Conservation (phyloP, 2,888 invertebrate species). For the Cerastis leucographa region DNA sequence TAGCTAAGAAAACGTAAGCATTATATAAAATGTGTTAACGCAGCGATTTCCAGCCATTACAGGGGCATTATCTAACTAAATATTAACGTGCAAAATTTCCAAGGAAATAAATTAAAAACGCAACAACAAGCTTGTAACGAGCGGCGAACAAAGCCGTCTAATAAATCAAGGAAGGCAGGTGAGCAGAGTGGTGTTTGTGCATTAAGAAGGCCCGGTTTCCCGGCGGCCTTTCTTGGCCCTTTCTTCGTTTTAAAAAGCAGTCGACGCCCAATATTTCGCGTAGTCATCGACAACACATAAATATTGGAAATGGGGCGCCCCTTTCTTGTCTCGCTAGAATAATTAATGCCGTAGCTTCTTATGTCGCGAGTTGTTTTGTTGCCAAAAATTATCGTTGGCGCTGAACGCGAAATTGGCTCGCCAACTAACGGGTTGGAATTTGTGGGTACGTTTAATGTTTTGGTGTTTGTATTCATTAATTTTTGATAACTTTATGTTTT, state of each 20-base stretch:
- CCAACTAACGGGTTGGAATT: slow-evolving; percentile 68
- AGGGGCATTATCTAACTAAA: slow-evolving; percentile 85
- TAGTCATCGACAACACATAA: slow-evolving; percentile 91
- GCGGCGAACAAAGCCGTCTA: slow-evolving; percentile 88
- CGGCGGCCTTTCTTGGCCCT: slow-evolving; percentile 88
- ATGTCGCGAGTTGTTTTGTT: slow-evolving; percentile 87
- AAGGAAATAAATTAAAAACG: slow-evolving; percentile 90
- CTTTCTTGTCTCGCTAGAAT: slow-evolving; percentile 90
- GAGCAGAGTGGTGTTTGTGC: slow-evolving; percentile 89
- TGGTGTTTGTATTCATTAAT: not conserved
- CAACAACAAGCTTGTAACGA: slow-evolving; percentile 90
- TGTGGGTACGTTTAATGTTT: slow-evolving; percentile 35
- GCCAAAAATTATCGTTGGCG: slow-evolving; percentile 83
- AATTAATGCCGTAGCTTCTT: slow-evolving; percentile 89
- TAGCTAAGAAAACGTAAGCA: slow-evolving; percentile 38
- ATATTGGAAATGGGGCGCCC: slow-evolving; percentile 90
- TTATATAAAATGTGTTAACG: slow-evolving; percentile 71
- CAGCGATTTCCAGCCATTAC: slow-evolving; percentile 71
- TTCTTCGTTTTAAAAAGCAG: slow-evolving; percentile 91
- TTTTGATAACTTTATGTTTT: not conserved
- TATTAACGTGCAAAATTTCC: slow-evolving; percentile 87
- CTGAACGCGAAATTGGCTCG: slow-evolving; percentile 76
- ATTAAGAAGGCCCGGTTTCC: slow-evolving; percentile 89
- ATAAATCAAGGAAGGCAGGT: slow-evolving; percentile 90
- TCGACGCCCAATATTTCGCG: slow-evolving; percentile 89